Evolutionary conservation across 2,113 vertebrate genomes (phyloP), one percentile per base, ranked within the genome.

Genomic region (Nyctibius bracteatus): DNA sequence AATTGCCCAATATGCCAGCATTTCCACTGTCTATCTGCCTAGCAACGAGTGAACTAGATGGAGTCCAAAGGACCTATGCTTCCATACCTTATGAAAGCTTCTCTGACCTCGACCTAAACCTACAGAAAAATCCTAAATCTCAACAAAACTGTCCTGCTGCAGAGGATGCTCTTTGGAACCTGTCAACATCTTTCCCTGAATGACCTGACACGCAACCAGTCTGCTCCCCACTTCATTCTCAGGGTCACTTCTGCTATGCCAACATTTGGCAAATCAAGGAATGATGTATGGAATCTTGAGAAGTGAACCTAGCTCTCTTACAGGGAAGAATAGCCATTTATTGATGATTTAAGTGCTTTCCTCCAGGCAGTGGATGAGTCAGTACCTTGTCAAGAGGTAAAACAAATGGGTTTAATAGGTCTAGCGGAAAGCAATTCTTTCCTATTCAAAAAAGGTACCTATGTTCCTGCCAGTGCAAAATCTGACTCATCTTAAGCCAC

Each of bases 371-470:
- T 67, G 73, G 49, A 97, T 95, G 90, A 96, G 72, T 97, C 71
- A 81, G 65, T 96, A 94, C 85, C 82, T 94, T 97, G 81, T 94
- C n/a, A 37, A 81, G 67, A 94, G 82, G 88, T 92, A 96, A 97
- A 97, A 95, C 41, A 87, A 77, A 87, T 44, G 88, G 65, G 52
- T 95, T 94, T 96, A 93, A 82, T 47, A 94, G 57, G 20, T 86
- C 78, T 74, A 88, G 80, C 75, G 91, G 62, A 85, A 96, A 82
- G 75, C 86, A 87, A 86, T 78, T 84, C 25, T 58, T 86, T 88
- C 47, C 77, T 82, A 86, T 93, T 93, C 67, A 94, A 92, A 95
- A 96, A 88, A 90, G 6, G 3, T 33, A 44, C 25, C 62, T 21
- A 21, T n/a, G 39, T 17, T 88, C 52, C 57, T 81, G 58, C 5